These are phyloP conservation scores for Phataginus tetradactyla DNA, from an alignment of 2,797 vertebrate species.

Conservation along the genomic window DNA sequence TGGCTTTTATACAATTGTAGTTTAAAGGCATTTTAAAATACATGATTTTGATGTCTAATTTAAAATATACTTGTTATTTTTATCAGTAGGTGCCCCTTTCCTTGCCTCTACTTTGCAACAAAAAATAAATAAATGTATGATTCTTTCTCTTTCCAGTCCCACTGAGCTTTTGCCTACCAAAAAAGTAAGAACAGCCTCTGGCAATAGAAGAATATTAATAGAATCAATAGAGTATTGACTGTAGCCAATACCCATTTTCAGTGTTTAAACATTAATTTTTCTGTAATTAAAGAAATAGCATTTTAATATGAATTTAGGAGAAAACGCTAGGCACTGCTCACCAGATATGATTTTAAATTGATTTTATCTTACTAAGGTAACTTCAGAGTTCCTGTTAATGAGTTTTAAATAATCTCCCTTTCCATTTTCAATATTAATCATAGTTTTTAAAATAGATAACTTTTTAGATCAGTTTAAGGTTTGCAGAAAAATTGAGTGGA, in stretches of 20 bases:
- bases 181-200: neutral
- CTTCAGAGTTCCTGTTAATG: neutral
- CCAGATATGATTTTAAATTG: neutral
- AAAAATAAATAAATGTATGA: neutral
- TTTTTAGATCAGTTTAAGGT: neutral
- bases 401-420: neutral
- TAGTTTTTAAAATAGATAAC: neutral
- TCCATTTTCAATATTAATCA: neutral
- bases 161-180: neutral
- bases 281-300: neutral
- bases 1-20: neutral
- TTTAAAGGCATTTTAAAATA: neutral
- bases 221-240: neutral
- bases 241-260: neutral
- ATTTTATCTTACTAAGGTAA: neutral
- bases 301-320: neutral
- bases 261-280: constrained; percentile 9
- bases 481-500: neutral
- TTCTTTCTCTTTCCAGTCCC: neutral
- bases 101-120: neutral
- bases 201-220: neutral
- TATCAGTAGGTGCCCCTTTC: neutral
- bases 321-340: neutral
- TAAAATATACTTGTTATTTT: neutral
- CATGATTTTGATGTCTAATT: neutral